phyloP scores from a whole-genome alignment of 1,140 invertebrate genomes.

The Camponotus vicinus region DNA sequence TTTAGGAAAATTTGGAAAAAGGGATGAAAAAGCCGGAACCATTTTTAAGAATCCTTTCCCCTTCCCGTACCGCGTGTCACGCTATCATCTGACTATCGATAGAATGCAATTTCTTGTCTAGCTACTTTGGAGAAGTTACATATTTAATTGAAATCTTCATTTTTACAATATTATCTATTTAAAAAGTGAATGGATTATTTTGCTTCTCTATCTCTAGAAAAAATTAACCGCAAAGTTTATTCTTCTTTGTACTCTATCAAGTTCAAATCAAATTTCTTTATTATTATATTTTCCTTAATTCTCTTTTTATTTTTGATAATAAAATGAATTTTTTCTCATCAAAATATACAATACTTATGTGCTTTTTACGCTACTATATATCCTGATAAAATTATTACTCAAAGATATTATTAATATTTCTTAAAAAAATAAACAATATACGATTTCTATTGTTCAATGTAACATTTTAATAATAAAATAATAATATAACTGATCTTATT shows the following conservation, averaged over 20 bases:
- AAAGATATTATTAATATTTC: not conserved
- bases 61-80: not conserved
- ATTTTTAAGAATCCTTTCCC: slow-evolving; percentile 7
- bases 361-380: not conserved
- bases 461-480: not conserved
- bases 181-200: not conserved
- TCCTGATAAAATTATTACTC: not conserved
- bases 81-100: not conserved
- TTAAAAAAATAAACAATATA: not conserved
- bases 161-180: slow-evolving; percentile 25
- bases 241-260: too few relatives aligned
- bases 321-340: not conserved
- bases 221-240: not conserved
- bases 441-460: not conserved
- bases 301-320: not conserved
- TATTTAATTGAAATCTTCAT: not conserved
- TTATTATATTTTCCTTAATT: not conserved
- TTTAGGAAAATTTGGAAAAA: slow-evolving; percentile 22
- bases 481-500: not conserved
- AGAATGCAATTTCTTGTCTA: not conserved
- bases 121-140: not conserved
- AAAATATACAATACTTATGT: not conserved
- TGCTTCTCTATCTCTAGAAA: not conserved
- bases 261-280: not conserved
- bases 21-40: not conserved